These are phyloP conservation scores for Leptopilina myrica DNA, from an alignment of 2,888 invertebrate species.

Conservation along the genomic window DNA sequence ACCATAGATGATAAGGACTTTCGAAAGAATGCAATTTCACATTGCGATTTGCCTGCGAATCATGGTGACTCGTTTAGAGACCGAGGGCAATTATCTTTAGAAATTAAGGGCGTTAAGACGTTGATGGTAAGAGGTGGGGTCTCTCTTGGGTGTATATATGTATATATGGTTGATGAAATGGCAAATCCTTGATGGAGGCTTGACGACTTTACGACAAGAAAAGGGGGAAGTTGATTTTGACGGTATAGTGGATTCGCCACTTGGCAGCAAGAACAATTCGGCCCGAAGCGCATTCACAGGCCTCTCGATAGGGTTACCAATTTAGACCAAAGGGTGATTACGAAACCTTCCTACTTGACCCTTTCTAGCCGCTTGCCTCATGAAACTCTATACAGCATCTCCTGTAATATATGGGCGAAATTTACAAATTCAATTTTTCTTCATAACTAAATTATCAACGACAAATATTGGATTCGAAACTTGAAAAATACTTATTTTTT, in stretches of 20 bases:
- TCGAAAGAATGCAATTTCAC: slow-evolving; percentile 59
- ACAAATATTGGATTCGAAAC: no score
- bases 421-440: not conserved
- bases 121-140: not conserved
- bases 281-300: slow-evolving; percentile 1
- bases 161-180: slow-evolving; percentile 25
- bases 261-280: slow-evolving; percentile 32
- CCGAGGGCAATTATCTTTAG: slow-evolving; percentile 65
- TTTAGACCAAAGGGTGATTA: slow-evolving; percentile 20
- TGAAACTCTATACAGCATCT: not conserved
- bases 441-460: no score
- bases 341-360: slow-evolving; percentile 10
- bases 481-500: no score
- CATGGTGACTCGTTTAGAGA: slow-evolving; percentile 38
- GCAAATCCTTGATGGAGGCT: slow-evolving; percentile 35
- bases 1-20: slow-evolving; percentile 61
- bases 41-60: slow-evolving; percentile 42
- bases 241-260: not conserved
- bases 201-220: slow-evolving; percentile 19
- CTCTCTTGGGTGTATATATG: not conserved
- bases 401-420: not conserved
- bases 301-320: slow-evolving; percentile 4
- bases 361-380: not conserved
- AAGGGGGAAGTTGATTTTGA: slow-evolving; percentile 8
- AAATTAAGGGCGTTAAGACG: slow-evolving; percentile 63